Conservation (phyloP, 2,888 invertebrate genomes). For the Cerastoderma edule region DNA sequence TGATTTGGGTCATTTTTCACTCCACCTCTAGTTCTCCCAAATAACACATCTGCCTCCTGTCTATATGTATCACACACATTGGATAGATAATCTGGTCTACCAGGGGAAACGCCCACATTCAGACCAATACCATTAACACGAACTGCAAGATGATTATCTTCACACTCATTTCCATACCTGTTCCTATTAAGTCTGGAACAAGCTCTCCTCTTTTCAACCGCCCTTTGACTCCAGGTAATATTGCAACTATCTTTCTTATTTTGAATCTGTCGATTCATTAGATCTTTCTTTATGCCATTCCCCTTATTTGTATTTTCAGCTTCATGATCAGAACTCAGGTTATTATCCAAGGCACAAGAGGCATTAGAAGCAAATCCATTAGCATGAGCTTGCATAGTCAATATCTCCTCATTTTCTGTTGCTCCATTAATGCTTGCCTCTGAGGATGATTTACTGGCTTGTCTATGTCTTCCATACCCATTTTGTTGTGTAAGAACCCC, state of each 20-base stretch:
- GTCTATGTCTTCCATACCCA: neutral
- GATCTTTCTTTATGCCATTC: neutral
- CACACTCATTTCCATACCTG: constrained; percentile 7
- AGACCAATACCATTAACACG: constrained; percentile 36
- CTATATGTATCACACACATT: constrained; percentile 45
- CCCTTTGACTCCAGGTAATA: constrained; percentile 17
- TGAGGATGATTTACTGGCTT: constrained; percentile 27
- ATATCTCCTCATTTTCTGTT: neutral
- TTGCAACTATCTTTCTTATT: constrained; percentile 9
- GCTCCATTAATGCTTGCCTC: constrained; percentile 25
- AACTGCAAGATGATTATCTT: neutral
- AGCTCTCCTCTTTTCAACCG: constrained; percentile 25
- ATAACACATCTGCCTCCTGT: constrained; percentile 46
- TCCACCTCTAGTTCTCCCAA: constrained; percentile 44
- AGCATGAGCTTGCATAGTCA: neutral
- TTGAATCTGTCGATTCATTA: constrained; percentile 14
- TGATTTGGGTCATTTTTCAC: constrained; percentile 19
- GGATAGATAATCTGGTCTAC: constrained; percentile 32
- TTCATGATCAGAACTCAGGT: neutral
- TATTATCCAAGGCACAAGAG: neutral
- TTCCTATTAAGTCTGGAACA: neutral
- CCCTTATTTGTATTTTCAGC: neutral
- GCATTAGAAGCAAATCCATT: constrained; percentile 5
- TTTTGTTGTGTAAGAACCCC: constrained; percentile 22
- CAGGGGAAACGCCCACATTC: neutral